Base-by-base conservation (phyloP, 2,797 vertebrate genomes). In the Labroides dimidiatus region DNA sequence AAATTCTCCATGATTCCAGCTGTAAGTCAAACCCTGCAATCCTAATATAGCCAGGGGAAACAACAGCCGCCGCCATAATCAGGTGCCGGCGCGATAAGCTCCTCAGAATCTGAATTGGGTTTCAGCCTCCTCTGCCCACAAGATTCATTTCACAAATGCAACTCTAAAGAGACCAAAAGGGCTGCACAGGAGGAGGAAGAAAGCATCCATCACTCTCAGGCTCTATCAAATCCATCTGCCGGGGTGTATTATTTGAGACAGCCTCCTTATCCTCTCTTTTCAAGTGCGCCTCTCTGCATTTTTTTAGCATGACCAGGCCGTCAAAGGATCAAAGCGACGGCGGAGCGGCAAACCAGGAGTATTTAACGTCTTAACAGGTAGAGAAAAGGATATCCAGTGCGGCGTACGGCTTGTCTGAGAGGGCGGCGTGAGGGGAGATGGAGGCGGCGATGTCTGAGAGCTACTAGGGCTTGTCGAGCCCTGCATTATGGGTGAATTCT, bases 241-340 rank as follows among this genome's bases (percentile, higher is more conserved):
- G 39, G 59, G 55, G 80, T 79, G 73, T 81, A 84, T 91, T 85
- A 91, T 88, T 89, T 71, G 84, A 87, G 64, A 88, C 75, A 57
- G 36, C 49, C 74, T 88, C 64, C 85, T 90, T 84, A 87, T 86
- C 78, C 80, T 89, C 87, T 84, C 79, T 70, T 89, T 86, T 90
- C 80, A 85, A 88, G 79, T 80, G 75, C 10, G 42, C 58, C 84
- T 78, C 82, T 89, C 89, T 87, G 80, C 81, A 81, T 84, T 84
- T 67, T 50, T 69, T 78, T 60, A 57, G 86, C 72, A 75, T 80
- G 86, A 79, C 84, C 87, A 63, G 83, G 82, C 86, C 66, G 50
- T 90, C 78, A 80, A 69, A 78, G 80, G 84, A 91, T 92, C 82
- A 88, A 89, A 90, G 87, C 48, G 21, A 47, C 42, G 37, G 49